Evolutionary conservation across 2,113 vertebrate species (phyloP).

Genomic region (Columba livia): DNA sequence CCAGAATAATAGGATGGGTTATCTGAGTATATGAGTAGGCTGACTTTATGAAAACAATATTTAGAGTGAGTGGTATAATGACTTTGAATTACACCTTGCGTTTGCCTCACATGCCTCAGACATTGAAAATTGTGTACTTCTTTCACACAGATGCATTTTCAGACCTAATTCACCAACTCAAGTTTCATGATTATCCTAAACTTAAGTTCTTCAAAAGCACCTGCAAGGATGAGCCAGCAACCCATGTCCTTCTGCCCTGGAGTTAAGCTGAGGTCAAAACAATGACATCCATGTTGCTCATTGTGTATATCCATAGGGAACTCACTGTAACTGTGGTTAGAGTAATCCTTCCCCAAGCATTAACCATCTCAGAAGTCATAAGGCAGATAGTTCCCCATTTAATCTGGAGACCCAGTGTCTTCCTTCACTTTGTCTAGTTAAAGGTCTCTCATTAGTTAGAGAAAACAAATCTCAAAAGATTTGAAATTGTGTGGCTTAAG

Average conservation of each 20-base stretch:
- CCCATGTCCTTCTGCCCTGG: not conserved
- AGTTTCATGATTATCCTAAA: not conserved
- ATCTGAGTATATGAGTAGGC: constrained; percentile 12
- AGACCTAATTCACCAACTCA: not conserved
- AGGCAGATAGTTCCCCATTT: not conserved
- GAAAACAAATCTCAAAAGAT: not conserved
- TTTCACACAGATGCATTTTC: not conserved
- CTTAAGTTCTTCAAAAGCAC: not conserved
- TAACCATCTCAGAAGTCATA: not conserved
- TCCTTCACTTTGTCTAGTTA: not conserved
- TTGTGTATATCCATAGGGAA: not conserved
- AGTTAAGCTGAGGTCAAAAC: not conserved
- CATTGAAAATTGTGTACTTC: not conserved
- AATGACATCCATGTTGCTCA: not conserved
- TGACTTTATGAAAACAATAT: constrained; percentile 22
- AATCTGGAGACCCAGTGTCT: not conserved
- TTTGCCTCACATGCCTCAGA: not conserved
- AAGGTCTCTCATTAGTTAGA: not conserved
- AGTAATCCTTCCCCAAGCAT: not conserved
- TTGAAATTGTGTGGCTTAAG: not conserved
- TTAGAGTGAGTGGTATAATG: not conserved
- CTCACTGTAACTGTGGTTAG: not conserved
- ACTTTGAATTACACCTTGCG: not conserved
- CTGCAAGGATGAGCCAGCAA: not conserved
- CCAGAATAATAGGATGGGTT: constrained; percentile 21